phyloP scores from a whole-genome alignment of 2,113 vertebrate genomes.

The Notarius lentiginosus region DNA sequence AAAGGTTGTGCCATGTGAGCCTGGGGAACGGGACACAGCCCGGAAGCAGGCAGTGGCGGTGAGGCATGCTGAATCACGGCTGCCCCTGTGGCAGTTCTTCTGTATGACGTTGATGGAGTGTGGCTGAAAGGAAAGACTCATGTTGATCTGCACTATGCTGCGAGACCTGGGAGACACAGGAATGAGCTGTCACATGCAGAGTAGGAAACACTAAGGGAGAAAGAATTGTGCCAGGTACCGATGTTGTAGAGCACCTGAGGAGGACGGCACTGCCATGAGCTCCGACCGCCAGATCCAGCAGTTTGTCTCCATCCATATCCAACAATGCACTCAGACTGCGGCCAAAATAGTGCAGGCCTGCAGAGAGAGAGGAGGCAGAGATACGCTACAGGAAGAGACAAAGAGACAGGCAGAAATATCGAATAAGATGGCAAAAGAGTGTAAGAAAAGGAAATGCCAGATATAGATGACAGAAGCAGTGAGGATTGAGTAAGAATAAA shows the following conservation, averaged over 20 bases:
- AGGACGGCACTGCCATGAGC: constrained; percentile 85
- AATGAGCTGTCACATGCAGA: background rate
- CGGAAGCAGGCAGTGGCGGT: constrained; percentile 81
- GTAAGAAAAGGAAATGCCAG: background rate
- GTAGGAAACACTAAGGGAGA: background rate
- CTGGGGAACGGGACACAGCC: constrained; percentile 68
- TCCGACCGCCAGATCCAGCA: constrained; percentile 89
- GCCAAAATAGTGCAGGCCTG: constrained; percentile 87
- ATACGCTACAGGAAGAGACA: constrained; percentile 75
- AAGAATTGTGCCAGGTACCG: no score
- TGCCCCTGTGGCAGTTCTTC: constrained; percentile 77
- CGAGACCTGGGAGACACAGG: constrained; percentile 73
- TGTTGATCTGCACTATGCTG: constrained; percentile 79
- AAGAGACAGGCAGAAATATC: background rate
- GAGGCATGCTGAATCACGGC: constrained; percentile 81
- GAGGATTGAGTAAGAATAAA: constrained; percentile 2
- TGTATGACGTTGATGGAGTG: constrained; percentile 84
- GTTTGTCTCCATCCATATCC: constrained; percentile 85
- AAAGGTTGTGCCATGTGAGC: constrained; percentile 67
- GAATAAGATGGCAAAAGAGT: background rate
- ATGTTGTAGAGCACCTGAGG: constrained; percentile 73
- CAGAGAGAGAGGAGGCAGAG: constrained; percentile 72
- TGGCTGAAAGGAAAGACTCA: constrained; percentile 78
- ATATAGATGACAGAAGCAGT: background rate
- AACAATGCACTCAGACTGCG: constrained; percentile 82